Conservation (phyloP, 1,140 invertebrate genomes). For the Chelonus insularis region DNA sequence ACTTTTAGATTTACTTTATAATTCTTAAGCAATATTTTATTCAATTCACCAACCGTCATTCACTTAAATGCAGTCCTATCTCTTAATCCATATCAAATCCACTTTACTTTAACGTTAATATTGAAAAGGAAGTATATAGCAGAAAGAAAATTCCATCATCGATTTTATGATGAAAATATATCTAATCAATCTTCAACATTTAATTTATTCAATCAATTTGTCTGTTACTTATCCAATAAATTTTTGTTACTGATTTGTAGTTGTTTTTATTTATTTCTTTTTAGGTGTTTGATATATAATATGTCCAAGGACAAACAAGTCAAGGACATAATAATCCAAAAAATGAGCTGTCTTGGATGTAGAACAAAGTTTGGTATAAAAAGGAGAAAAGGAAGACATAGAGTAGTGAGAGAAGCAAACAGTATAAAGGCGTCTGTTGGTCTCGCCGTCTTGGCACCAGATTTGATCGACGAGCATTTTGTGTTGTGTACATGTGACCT, state of each 20-base stretch:
- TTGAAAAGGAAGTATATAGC: background rate
- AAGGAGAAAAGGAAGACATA: background rate
- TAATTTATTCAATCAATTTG: no score
- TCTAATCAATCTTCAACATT: no score
- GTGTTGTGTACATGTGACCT: background rate
- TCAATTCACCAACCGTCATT: background rate
- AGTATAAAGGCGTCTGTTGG: constrained; percentile 18
- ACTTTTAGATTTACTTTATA: no score
- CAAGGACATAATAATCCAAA: background rate
- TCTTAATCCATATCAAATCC: background rate
- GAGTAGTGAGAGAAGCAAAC: background rate
- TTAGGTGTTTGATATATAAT: no score
- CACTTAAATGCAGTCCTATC: background rate
- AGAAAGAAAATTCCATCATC: no score
- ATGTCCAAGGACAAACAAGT: no score
- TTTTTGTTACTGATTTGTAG: no score
- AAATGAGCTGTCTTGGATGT: background rate
- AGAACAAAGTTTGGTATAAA: background rate
- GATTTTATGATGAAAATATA: no score
- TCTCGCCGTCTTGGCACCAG: constrained; percentile 21
- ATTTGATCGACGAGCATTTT: constrained; percentile 16
- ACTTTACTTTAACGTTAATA: background rate
- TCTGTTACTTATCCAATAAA: no score
- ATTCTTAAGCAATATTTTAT: background rate
- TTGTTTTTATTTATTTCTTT: no score